Percentiles rank a stretch among this genome's conserved stretches.
Conservation (phyloP, 2,888 invertebrate genomes). For the Scaptomyza parva region DNA sequence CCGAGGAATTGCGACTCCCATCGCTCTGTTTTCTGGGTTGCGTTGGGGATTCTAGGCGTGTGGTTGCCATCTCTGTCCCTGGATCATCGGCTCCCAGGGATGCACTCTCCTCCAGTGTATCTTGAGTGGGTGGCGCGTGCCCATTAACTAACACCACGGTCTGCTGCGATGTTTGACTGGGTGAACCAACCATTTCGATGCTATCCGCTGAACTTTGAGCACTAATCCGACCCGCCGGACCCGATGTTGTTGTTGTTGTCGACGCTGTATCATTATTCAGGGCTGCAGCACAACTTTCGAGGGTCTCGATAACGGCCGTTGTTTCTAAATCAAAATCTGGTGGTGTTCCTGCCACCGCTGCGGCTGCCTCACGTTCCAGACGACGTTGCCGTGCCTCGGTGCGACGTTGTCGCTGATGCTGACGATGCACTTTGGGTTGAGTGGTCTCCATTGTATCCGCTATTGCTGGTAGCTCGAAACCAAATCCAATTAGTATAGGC, state of each 20-base stretch:
- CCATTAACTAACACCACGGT: conserved; percentile 83
- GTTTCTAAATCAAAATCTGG: conserved; percentile 56
- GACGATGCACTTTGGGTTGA: conserved; percentile 84
- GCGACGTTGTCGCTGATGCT: conserved; percentile 83
- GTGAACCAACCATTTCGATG: conserved; percentile 71
- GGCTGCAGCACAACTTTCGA: conserved; percentile 60
- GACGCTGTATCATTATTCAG: conserved; percentile 54
- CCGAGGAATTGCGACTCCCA: conserved; percentile 81
- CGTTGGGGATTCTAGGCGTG: conserved; percentile 67
- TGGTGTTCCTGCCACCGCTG: conserved; percentile 58
- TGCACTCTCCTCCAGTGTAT: conserved; percentile 47
- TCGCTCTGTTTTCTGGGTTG: conserved; percentile 69
- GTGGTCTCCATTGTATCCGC: conserved; percentile 80
- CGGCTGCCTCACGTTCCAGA: conserved; percentile 76
- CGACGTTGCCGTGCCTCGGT: conserved; percentile 82
- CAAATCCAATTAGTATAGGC: conserved; percentile 29
- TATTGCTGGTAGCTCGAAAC: not conserved
- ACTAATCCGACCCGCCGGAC: conserved; percentile 65
- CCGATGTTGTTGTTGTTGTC: conserved; percentile 44
- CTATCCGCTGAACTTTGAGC: conserved; percentile 75
- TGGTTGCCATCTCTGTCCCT: conserved; percentile 24
- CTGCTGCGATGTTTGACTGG: conserved; percentile 77
- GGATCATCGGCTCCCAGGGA: conserved; percentile 55
- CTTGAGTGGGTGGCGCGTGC: conserved; percentile 67
- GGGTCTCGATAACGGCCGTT: conserved; percentile 34